Base-by-base conservation (phyloP, 2,113 vertebrate genomes). In the Gymnorhina tibicen region DNA sequence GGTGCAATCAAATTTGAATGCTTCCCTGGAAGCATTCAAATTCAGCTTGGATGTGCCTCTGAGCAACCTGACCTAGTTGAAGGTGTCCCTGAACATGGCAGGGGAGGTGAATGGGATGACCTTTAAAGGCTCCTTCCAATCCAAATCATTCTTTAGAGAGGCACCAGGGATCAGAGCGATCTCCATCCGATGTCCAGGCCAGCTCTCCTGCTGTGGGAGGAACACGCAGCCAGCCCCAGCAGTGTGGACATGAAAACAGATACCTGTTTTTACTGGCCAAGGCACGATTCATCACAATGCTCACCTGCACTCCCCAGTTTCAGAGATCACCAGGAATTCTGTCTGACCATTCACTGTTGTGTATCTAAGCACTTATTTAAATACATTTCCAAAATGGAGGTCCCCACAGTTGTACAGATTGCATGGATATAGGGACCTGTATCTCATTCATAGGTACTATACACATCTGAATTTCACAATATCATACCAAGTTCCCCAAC, bases 211-310 rank as follows among this genome's bases (percentile, higher is more conserved):
- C 28, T 49, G 26, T 11, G 7, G 27, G 24, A 84, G 11, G 11
- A 37, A 15, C 39, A 26, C 1, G 6, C 5, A 37, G 35, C 22
- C 62, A 80, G 37, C 15, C 18, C 24, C 59, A 92, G 39, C 47
- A 14, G 1, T 4, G 24, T 1, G 3, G 24, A 21, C 33, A 39
- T 1, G 4, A 73, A 55, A 75, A 35, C 1, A 3, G 32, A 58
- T 1, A 7, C 20, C 28, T 60, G 16, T 39, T 66, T 73, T 41
- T 85, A 24, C 21, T 37, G 47, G 32, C 72, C 3, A 3, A 73
- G 41, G 35, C 46, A 80, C 4, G 0, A 33, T 24, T n/a, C 47
- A 37, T 33, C 55, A 56, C 46, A 18, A 26, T 2, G 20, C 37
- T 86, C 37, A 47, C 13, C 46, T 39, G 17, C 0, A 0, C 2